Conservation (phyloP, 2,888 invertebrate species). For the Nemapogon koenigi region DNA sequence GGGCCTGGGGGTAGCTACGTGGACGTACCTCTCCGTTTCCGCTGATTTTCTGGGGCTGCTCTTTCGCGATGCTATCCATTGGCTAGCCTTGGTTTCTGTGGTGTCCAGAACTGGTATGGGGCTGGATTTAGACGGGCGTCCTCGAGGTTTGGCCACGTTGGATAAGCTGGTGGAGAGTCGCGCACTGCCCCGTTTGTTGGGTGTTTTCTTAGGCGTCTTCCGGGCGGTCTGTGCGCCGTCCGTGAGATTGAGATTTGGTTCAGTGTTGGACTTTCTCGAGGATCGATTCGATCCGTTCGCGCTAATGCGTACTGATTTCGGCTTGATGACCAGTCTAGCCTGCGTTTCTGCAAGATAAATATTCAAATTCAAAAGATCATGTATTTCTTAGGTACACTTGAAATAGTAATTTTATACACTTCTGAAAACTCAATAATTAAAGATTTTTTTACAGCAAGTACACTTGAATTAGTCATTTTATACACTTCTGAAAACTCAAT, state of each 20-base stretch:
- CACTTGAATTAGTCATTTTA: no score
- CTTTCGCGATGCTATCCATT: conserved; percentile 46
- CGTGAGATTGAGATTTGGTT: conserved; percentile 11
- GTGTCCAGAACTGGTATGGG: no score
- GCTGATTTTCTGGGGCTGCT: conserved; percentile 19
- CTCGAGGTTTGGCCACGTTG: no score
- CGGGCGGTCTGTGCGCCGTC: conserved; percentile 11
- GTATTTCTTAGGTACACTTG: no score
- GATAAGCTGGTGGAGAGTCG: background rate
- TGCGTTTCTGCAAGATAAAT: conserved; percentile 6
- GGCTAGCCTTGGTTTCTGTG: conserved; percentile 29
- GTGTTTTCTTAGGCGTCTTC: background rate
- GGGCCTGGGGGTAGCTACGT: conserved; percentile 10
- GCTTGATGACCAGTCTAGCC: conserved; percentile 10
- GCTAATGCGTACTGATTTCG: background rate
- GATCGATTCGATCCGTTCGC: background rate
- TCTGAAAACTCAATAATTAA: no score
- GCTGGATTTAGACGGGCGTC: no score
- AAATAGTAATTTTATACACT: no score
- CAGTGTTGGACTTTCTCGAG: conserved; percentile 7
- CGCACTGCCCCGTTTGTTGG: background rate
- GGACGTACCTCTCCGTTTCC: background rate
- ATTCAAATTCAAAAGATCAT: no score
- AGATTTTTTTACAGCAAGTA: no score
- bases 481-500: no score